phyloP scores from a whole-genome alignment of 2,113 vertebrate genomes.

The Zosterops borbonicus region DNA sequence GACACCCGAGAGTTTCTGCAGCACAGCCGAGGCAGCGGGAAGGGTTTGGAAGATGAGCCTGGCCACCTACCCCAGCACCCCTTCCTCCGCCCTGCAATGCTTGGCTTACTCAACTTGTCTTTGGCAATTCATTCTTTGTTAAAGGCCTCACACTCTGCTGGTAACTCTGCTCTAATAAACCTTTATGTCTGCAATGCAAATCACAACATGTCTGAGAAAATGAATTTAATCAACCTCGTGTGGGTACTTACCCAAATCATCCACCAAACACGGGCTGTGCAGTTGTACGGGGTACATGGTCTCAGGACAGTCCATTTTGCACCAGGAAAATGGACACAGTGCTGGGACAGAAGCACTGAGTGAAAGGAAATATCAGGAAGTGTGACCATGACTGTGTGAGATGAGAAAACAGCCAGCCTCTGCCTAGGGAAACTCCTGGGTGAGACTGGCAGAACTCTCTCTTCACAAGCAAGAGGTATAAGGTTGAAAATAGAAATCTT shows the following conservation, averaged over 20 bases:
- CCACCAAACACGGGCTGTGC: neutral
- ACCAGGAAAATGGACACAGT: neutral
- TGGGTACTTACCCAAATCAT: fast-evolving
- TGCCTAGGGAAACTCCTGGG: neutral
- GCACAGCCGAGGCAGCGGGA: neutral
- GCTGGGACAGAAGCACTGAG: neutral
- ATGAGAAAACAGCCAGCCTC: neutral
- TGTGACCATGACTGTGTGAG: neutral
- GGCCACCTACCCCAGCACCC: neutral
- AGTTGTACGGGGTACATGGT: fast-evolving
- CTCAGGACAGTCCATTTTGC: neutral
- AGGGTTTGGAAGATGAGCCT: neutral
- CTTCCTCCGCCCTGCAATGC: neutral
- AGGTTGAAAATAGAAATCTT: neutral
- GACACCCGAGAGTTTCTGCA: neutral
- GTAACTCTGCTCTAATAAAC: slow-evolving; percentile 35
- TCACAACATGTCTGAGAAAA: neutral
- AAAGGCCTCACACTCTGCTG: neutral
- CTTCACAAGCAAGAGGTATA: neutral
- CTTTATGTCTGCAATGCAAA: slow-evolving; percentile 16
- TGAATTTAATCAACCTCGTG: neutral
- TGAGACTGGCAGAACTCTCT: neutral
- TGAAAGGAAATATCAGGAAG: neutral
- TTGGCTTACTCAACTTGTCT: neutral
- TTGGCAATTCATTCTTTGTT: neutral